These are phyloP conservation scores for Papilio machaon DNA, from an alignment of 1,140 invertebrate genomes.

Conservation along the genomic window DNA sequence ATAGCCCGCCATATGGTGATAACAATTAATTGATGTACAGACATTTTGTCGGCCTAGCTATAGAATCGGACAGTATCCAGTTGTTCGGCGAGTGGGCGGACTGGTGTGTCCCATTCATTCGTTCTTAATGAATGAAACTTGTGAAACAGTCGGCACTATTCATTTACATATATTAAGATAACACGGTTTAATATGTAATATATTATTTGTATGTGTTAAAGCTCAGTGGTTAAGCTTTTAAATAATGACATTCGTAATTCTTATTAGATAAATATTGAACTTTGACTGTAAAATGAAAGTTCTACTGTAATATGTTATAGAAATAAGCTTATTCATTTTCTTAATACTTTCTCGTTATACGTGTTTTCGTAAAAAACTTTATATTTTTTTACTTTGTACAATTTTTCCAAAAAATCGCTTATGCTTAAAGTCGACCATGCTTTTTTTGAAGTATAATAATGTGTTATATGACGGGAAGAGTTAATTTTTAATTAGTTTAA, in stretches of 20 bases:
- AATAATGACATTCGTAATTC: not conserved
- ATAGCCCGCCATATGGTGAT: not conserved
- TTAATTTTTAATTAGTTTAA: not conserved
- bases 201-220: not conserved
- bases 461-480: not conserved
- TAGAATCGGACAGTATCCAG: not conserved
- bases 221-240: not conserved
- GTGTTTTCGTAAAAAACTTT: no score
- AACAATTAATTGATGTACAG: constrained; percentile 13
- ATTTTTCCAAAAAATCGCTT: no score
- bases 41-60: not conserved
- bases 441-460: no score
- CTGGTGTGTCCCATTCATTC: constrained; percentile 13
- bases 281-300: not conserved
- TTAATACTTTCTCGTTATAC: not conserved
- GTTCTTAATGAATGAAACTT: constrained; percentile 20
- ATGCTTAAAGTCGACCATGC: no score
- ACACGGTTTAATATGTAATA: constrained; percentile 9
- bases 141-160: not conserved
- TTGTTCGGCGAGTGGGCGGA: not conserved
- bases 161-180: constrained; percentile 4
- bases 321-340: not conserved
- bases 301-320: not conserved
- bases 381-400: no score
- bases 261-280: not conserved